Evolutionary conservation across 64 coral and sea anemone genomes (phyloP).

Genomic region (Hydrozoanthus tunicans): DNA sequence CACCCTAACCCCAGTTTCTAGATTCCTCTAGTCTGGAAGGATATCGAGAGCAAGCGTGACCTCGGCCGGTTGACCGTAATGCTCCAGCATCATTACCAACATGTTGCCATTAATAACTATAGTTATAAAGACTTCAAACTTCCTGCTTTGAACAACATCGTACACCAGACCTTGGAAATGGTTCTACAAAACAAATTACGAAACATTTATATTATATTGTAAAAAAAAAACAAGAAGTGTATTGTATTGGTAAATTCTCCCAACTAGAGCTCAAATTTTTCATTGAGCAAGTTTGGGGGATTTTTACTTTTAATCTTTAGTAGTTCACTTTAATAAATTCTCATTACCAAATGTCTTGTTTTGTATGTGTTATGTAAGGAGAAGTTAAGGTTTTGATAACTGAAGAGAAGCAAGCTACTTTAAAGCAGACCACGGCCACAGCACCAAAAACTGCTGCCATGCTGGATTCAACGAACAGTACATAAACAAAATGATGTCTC

Average conservation of each 20-base stretch:
- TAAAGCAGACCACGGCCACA: no score
- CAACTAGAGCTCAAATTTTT: no score
- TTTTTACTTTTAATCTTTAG: no score
- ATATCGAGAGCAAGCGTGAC: conserved; percentile 42
- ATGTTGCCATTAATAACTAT: conserved; percentile 38
- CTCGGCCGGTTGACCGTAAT: conserved; percentile 15
- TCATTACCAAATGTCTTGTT: no score
- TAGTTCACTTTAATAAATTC: no score
- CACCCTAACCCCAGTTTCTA: background rate
- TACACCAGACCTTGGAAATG: background rate
- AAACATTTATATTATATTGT: background rate
- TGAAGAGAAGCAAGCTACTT: no score
- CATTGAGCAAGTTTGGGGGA: no score
- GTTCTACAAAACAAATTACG: conserved; percentile 3
- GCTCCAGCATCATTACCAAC: conserved; percentile 37
- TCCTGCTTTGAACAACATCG: conserved; percentile 49
- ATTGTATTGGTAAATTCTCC: no score
- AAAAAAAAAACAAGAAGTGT: background rate
- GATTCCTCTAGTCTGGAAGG: background rate
- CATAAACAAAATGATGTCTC: background rate
- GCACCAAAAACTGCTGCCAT: no score
- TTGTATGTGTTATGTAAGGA: no score
- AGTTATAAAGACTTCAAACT: conserved; percentile 40
- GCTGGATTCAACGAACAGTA: no score
- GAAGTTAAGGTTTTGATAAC: no score